Evolutionary conservation across 2,113 vertebrate genomes (phyloP), one percentile per base, ranked within the genome.

Genomic region (Nothobranchius kuhntae): DNA sequence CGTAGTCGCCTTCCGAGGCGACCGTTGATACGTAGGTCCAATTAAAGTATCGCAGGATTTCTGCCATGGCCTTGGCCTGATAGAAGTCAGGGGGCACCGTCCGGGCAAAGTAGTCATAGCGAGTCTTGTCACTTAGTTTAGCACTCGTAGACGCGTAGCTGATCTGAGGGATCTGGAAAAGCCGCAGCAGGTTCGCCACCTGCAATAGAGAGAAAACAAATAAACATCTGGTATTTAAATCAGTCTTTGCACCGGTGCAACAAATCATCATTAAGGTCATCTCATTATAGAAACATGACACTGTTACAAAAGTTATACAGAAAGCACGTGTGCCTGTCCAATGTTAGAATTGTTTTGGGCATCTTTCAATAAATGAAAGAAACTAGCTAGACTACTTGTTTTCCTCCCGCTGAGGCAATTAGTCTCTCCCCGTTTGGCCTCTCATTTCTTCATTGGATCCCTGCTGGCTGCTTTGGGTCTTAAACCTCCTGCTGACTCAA

Each of bases 21-120:
- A 99, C 96, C 0, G 98, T 99, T 35, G 98, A 99, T 14, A 99
- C 96, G 0, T 99, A 99, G n/a, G 98, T 99, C 98, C 98, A 99
- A 93, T 99, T 99, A 89, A 99, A 99, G 87, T 96, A 98, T 36
- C 95, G 95, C 47, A 99, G 94, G 75, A 99, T 99, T 80, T 99
- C 98, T 0, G 96, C 96, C 93, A 99, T 98, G 78, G 97, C 98
- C 80, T 99, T 99, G 74, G 98, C 98, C 88, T 99, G 98, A 91
- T 95, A 99, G 90, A 98, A 99, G 80, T 99, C 98, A 0, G 98
- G 98, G 0, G 98, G 98, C 24, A 99, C 98, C 0, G 98, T 99
- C 57, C 98, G 96, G 50, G 98, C 96, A 0, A 99, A 99, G 88
- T 96, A 99, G 86, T 99, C 98, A 0, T 99, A 99, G 64, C 98